These are phyloP conservation scores for Marasmarcha lunaedactyla DNA, from an alignment of 2,888 invertebrate species.

Conservation along the genomic window DNA sequence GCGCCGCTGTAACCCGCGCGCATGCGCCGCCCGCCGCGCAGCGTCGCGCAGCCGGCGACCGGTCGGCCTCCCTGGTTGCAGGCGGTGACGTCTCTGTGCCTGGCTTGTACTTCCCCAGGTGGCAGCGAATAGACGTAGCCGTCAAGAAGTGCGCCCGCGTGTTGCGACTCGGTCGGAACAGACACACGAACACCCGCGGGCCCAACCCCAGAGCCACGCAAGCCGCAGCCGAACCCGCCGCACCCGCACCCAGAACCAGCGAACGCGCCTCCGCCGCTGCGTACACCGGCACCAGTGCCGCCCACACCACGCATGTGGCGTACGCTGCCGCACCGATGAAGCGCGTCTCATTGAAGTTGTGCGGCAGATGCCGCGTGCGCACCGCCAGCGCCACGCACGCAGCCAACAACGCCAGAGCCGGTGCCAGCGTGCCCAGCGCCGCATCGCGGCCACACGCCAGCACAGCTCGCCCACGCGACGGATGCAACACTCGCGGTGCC, in stretches of 20 bases:
- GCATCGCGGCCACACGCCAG: slow-evolving; percentile 71
- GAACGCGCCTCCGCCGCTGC: slow-evolving; percentile 29
- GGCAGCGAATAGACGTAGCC: slow-evolving; percentile 77
- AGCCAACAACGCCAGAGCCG: slow-evolving; percentile 77
- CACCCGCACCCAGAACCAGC: slow-evolving; percentile 70
- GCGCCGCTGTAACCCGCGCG: slow-evolving; percentile 1
- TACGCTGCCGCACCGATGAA: slow-evolving; percentile 86
- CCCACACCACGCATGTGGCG: slow-evolving; percentile 82
- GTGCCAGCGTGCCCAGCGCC: slow-evolving; percentile 75
- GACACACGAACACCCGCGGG: slow-evolving; percentile 78
- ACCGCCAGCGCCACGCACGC: slow-evolving; percentile 84
- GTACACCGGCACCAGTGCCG: slow-evolving; percentile 83
- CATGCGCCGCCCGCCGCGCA: slow-evolving; percentile 7
- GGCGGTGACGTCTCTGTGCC: slow-evolving; percentile 6
- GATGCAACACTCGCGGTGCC: slow-evolving; percentile 63
- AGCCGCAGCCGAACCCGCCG: slow-evolving; percentile 79
- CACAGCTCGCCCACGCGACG: slow-evolving; percentile 59
- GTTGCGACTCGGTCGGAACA: slow-evolving; percentile 81
- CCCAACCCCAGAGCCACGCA: slow-evolving; percentile 80
- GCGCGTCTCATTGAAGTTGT: slow-evolving; percentile 84
- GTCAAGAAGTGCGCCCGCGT: slow-evolving; percentile 81
- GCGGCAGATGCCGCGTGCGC: slow-evolving; percentile 82
- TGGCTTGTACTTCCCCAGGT: slow-evolving; percentile 62
- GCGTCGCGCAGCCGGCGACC: background rate
- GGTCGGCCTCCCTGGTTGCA: background rate